Evolutionary conservation across 2,113 vertebrate species (phyloP), one percentile per base, ranked within the genome.

Genomic region (Suncus etruscus): DNA sequence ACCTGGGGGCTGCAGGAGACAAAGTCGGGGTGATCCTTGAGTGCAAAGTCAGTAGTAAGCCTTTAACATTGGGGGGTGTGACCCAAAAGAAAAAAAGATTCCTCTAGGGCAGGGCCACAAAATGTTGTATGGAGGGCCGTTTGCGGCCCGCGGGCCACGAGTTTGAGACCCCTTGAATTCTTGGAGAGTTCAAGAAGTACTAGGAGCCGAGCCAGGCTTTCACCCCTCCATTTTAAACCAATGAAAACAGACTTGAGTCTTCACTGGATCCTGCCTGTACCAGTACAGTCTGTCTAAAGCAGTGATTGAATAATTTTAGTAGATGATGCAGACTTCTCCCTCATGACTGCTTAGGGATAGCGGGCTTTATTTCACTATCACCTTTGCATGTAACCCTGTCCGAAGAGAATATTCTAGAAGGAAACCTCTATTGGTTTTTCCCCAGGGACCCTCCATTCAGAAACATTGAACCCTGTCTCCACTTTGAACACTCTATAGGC

Each of bases 331-430:
- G 10, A 76, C 66, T 70, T 70, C 63, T 90, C 65, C 47, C 79
- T 87, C 68, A 39, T 29, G 25, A 68, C 2, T 16, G 54, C 32
- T 69, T 68, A 86, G 70, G 39, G 22, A 25, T 31, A 4, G 32
- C 63, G 78, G 82, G 1, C 47, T 93, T 47, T 84, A 86, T 11
- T 80, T 14, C 9, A 68, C 15, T 22, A 54, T 61, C 47, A 76
- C 31, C 18, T 93, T 10, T 61, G 32, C 83, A 7, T 24, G 65
- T 68, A 87, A 48, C 50, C 82, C 39, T 91, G 75, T 66, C 31
- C 31, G 74, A 61, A 95, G 24, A 90, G 72, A 94, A 58, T 54
- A 77, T 58, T 85, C 61, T n/a, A 86, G 58, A 70, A 83, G 31
- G 45, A 68, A 9, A 39, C 47, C 5, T 39, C 87, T 31, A 31